Base-by-base conservation (phyloP, 2,888 invertebrate genomes). In the Brenthis daphne region DNA sequence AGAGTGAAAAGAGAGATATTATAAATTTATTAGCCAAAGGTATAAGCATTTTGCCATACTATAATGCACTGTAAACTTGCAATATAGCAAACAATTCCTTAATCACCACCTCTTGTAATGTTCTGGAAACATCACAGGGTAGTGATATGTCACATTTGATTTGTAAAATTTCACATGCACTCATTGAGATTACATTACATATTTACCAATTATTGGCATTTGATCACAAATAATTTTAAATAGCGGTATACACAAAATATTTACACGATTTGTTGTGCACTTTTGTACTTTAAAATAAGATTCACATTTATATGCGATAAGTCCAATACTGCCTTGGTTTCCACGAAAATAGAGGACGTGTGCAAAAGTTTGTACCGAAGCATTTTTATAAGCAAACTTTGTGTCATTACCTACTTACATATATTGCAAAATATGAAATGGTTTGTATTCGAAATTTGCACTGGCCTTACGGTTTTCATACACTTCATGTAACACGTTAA, bases 221-320 rank as follows among this genome's bases (percentile, higher is more conserved):
- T 83, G 81, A 81, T 78, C 78, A 79, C 77, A 82, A 43, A 85
- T 81, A 81, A 76, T 75, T 82, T 84, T 81, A 80, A 82, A 83
- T 82, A 84, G 82, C 80, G 81, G 84, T 85, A 86, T 89, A 88
- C 86, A 87, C 85, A 87, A 85, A 83, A 86, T 90, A 92, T 89
- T 88, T 91, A 90, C 89, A 90, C 81, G 63, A 84, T 85, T 89
- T 53, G 53, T 53, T 91, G 90, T 87, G 82, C 88, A 86, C 86
- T 84, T 92, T 92, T 92, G 92, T 92, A 91, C 92, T 92, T 90
- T 89, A 85, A 82, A 85, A 86, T 86, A 87, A 86, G 80, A 85
- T 89, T 88, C 87, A 89, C 86, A 87, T 86, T 77, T 82, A 82
- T 80, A 86, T 85, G 85, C 79, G 81, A 84, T 83, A 81, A 84